These are phyloP conservation scores for Vulpes ferrilata DNA, from an alignment of 2,113 vertebrate species.

Conservation along the genomic window DNA sequence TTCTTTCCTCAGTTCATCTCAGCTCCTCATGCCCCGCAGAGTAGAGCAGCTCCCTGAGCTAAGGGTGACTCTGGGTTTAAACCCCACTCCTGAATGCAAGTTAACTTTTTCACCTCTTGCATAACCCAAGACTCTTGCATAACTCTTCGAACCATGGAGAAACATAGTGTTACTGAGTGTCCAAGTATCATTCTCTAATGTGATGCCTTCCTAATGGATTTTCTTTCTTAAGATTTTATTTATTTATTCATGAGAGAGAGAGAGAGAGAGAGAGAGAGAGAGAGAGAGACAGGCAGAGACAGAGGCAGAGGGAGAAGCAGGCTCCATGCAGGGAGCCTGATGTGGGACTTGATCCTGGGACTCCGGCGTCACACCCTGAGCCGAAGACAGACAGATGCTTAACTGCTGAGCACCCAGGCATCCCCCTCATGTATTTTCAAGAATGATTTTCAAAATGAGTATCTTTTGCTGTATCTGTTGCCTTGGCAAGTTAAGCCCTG, in stretches of 20 bases:
- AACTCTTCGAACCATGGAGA: background rate
- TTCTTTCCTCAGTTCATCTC: background rate
- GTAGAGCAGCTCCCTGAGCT: background rate
- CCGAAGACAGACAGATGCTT: no score
- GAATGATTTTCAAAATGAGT: conserved; percentile 2
- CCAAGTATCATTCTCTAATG: background rate
- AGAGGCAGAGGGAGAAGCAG: no score
- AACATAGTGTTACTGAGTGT: background rate
- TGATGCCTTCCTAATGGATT: background rate
- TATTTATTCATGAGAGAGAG: no score
- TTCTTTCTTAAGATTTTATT: background rate
- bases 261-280: no score
- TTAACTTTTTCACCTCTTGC: background rate
- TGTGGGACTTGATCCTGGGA: no score
- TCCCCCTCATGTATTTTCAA: background rate
- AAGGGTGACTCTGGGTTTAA: conserved; percentile 16
- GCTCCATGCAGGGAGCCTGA: no score
- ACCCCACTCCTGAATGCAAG: background rate
- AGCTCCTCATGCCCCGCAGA: background rate
- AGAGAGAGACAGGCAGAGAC: no score
- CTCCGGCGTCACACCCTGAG: no score
- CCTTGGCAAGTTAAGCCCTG: background rate
- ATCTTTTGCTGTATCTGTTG: background rate
- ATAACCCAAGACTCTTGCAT: background rate
- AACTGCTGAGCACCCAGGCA: no score